Evolutionary conservation across 2,113 vertebrate genomes (phyloP), one percentile per base, ranked within the genome.

Genomic region (Corythornis madagascariensis): DNA sequence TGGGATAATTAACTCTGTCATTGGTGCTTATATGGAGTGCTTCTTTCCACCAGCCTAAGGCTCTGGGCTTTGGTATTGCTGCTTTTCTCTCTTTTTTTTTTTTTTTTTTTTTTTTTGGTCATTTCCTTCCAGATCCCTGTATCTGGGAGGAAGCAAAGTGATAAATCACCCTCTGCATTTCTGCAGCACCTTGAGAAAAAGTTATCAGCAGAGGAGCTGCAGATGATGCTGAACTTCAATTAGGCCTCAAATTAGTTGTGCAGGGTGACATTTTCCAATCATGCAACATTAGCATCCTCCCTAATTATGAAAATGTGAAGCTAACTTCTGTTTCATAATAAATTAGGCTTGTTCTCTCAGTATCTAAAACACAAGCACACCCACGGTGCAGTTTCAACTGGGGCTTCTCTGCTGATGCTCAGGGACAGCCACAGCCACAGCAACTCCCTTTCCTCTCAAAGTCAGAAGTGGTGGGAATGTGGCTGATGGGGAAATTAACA

Each of bases 191-290:
- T 93, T 75, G 73, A 3, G 1, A 72, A 83, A 94, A 95, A 97
- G 95, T 93, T 88, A 75, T 90, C 91, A 10, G 84, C 20, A 50
- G 40, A 45, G 70, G 72, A 96, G 89, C 90, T 85, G 18, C 85
- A 96, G 96, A 97, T 87, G 96, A 97, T 55, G 71, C 95, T 35
- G 61, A 96, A 89, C 96, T 94, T 96, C 97, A 97, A 95, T 97
- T 95, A 97, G 94, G 86, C 79, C 94, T 94, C 82, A 96, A 97
- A 97, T 98, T 96, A 97, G 95, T 97, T 96, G 96, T 75, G 10
- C 95, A 93, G 95, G 97, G 90, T 96, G 96, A 97, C 97, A 97
- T 97, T 97, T 97, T 96, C 96, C 96, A 97, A 97, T 97, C 97
- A 97, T 69, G 79, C 93, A 95, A 95, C 85, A 97, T 97, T 97